Evolutionary conservation across 2,797 vertebrate genomes (phyloP), one percentile per base, ranked within the genome.

Genomic region (Enteromius mattozi): DNA sequence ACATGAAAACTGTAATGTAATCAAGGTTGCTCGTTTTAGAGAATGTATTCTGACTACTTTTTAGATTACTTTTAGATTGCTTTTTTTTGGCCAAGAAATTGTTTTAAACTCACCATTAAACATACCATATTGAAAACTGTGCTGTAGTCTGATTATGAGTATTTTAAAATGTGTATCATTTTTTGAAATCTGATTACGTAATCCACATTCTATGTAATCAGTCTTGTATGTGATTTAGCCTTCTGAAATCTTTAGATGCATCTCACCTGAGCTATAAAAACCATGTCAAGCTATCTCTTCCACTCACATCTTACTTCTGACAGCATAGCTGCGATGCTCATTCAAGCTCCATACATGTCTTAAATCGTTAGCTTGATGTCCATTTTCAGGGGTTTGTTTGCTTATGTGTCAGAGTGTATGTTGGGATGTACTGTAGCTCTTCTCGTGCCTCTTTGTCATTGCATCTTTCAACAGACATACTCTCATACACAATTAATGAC

Each of bases 401-500:
- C 54, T 68, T 82, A 27, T 78, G 47, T 65, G 78, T 66, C 75
- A 69, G 79, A 74, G 69, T 66, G n/a, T 59, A 56, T 83, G 68
- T 65, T 17, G 14, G 24, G 4, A 63, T 72, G 80, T 45, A n/a
- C 40, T 56, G 47, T 81, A 45, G 37, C 51, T 71, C 6, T 33
- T 72, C 37, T 78, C 3, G 16, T 80, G 74, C n/a, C 21, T 61
- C n/a, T 54, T 56, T 85, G 86, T 78, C 65, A 61, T 56, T 82
- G 79, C 66, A 61, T 81, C 51, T 56, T 63, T 71, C 33, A 70
- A 42, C 54, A 56, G 30, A 45, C 54, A 47, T 19, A n/a, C 70
- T 69, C 70, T 86, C 61, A 86, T 76, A 30, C 77, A 84, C 45
- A 68, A 51, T 81, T 86, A 66, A 86, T 88, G 47, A 68, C n/a